These are phyloP conservation scores for Achatina immaculata DNA, from an alignment of 1,140 invertebrate genomes.

Conservation along the genomic window DNA sequence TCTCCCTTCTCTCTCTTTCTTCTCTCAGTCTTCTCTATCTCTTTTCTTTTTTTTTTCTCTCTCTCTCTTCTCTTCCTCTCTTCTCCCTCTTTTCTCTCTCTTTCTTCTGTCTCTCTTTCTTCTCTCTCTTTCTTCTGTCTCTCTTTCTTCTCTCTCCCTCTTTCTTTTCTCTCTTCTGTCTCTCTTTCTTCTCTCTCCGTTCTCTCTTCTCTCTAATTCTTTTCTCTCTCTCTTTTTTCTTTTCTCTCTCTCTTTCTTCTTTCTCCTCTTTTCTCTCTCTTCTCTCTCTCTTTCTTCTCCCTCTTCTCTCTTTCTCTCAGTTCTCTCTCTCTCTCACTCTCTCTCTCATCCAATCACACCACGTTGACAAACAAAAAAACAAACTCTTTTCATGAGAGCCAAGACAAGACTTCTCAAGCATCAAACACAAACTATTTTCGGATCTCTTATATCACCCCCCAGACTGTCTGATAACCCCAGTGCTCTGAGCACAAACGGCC, in stretches of 20 bases:
- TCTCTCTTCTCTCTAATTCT: not conserved
- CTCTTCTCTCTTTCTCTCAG: not conserved
- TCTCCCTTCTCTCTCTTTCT: not conserved
- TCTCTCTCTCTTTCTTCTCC: not conserved
- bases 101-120: not conserved
- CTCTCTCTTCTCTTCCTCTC: not conserved
- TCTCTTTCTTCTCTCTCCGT: not conserved
- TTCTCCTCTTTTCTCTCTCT: not conserved
- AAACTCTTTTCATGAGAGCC: no score
- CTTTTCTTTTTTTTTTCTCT: no score
- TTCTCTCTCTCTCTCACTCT: no score
- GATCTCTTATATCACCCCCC: no score
- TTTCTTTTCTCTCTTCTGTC: not conserved
- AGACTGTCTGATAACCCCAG: no score
- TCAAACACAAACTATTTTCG: no score
- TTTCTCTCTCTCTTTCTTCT: not conserved
- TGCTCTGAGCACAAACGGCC: no score
- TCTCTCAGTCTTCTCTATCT: not conserved
- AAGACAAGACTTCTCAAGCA: no score
- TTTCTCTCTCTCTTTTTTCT: not conserved
- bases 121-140: no score
- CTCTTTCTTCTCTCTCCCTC: not conserved
- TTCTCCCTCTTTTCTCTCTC: no score
- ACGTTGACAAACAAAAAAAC: no score
- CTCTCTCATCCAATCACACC: not conserved